Conservation (phyloP, 2,888 invertebrate genomes). For the Ophion ventricosus region DNA sequence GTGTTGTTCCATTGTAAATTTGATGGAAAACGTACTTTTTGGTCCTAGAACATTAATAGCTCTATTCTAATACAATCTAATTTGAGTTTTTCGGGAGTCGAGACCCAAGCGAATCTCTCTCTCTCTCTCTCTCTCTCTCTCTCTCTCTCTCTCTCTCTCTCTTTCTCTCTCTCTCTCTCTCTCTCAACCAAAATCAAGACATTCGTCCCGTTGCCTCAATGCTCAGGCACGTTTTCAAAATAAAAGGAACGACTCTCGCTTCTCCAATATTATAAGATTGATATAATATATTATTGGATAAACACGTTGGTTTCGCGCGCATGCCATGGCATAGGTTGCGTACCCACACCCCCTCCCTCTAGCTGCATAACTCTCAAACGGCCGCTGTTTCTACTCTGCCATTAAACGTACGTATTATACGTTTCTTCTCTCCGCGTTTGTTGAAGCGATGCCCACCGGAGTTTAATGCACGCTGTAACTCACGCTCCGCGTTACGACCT, state of each 20-base stretch:
- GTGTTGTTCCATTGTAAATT: too few species aligned
- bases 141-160: too few species aligned
- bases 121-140: too few species aligned
- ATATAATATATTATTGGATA: slow-evolving; percentile 52
- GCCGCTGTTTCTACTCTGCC: slow-evolving; percentile 25
- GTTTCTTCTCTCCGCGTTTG: slow-evolving; percentile 26
- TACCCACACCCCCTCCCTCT: slow-evolving; percentile 44
- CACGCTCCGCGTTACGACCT: slow-evolving; percentile 44
- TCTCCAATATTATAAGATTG: slow-evolving; percentile 23
- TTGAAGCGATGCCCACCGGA: slow-evolving; percentile 40
- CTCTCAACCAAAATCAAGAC: too few species aligned
- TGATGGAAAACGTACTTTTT: too few species aligned
- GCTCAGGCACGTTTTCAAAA: not conserved
- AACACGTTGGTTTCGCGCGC: slow-evolving; percentile 45
- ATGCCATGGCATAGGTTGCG: slow-evolving; percentile 39
- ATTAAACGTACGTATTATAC: slow-evolving; percentile 30
- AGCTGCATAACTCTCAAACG: slow-evolving; percentile 43
- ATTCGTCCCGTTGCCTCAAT: not conserved
- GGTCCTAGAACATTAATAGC: too few species aligned
- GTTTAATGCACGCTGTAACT: slow-evolving; percentile 51
- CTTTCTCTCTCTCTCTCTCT: too few species aligned
- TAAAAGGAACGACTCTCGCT: not conserved
- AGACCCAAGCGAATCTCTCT: too few species aligned
- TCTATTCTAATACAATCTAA: too few species aligned
- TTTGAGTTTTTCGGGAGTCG: too few species aligned